Evolutionary conservation across 2,888 invertebrate species (phyloP).

Genomic region (Erpobdella octoculata): DNA sequence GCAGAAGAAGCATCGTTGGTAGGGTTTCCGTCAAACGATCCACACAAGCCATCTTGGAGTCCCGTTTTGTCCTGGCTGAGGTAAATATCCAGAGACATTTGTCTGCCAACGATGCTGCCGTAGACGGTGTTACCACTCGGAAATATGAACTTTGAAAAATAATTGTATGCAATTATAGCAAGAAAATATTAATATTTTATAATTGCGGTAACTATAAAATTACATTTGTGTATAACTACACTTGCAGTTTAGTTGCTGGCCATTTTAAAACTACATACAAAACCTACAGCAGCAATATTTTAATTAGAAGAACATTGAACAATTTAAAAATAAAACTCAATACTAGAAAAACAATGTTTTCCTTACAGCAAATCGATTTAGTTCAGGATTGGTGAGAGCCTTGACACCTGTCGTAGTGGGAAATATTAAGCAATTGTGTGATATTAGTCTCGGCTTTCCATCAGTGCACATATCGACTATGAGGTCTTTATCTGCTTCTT

Average conservation of each 20-base stretch:
- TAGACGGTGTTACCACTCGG: conserved; percentile 19
- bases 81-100: conserved; percentile 22
- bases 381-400: conserved; percentile 10
- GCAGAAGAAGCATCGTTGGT: not conserved
- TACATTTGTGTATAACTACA: too few species aligned
- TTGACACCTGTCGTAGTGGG: conserved; percentile 10
- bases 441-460: conserved; percentile 8
- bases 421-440: not conserved
- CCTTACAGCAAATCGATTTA: conserved; percentile 22
- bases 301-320: too few species aligned
- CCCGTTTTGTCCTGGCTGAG: not conserved
- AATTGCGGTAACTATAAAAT: too few species aligned
- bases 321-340: too few species aligned
- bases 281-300: too few species aligned
- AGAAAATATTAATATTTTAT: too few species aligned
- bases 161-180: too few species aligned
- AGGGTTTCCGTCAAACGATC: not conserved
- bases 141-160: not conserved
- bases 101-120: conserved; percentile 24
- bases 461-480: conserved; percentile 22
- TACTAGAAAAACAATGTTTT: too few species aligned
- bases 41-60: conserved; percentile 9
- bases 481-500: conserved; percentile 1
- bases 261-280: too few species aligned
- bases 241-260: too few species aligned